phyloP scores from a whole-genome alignment of 2,113 vertebrate species.

The Eclectus roratus region DNA sequence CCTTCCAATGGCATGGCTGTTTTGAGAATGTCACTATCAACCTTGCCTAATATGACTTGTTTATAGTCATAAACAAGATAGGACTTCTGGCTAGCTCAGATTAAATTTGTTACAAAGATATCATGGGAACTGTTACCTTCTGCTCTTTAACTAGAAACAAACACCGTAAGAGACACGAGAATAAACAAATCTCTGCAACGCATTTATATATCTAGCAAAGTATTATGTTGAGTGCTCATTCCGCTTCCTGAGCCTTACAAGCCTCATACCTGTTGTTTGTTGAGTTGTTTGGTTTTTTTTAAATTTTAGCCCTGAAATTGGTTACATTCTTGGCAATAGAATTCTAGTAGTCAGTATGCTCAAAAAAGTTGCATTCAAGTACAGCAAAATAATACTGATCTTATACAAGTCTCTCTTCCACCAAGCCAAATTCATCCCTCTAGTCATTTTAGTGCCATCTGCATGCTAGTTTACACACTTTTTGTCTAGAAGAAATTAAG shows the following conservation, averaged over 20 bases:
- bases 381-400: neutral
- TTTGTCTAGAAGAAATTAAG: neutral
- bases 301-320: constrained; percentile 1
- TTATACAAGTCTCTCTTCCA: neutral
- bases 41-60: neutral
- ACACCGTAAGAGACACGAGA: neutral
- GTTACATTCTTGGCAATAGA: neutral
- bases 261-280: neutral
- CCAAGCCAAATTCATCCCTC: neutral
- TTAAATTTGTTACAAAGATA: neutral
- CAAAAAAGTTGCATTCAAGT: constrained; percentile 15
- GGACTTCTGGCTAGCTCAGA: neutral
- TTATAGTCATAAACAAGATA: neutral
- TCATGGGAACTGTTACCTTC: neutral
- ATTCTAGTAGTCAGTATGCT: neutral
- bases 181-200: neutral
- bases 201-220: neutral
- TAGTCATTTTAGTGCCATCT: neutral
- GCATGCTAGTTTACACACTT: neutral
- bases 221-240: neutral
- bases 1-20: neutral
- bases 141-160: neutral
- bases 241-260: neutral
- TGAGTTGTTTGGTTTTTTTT: neutral
- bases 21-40: neutral